phyloP scores from a whole-genome alignment of 2,888 invertebrate genomes.

The Xestia c-nigrum region DNA sequence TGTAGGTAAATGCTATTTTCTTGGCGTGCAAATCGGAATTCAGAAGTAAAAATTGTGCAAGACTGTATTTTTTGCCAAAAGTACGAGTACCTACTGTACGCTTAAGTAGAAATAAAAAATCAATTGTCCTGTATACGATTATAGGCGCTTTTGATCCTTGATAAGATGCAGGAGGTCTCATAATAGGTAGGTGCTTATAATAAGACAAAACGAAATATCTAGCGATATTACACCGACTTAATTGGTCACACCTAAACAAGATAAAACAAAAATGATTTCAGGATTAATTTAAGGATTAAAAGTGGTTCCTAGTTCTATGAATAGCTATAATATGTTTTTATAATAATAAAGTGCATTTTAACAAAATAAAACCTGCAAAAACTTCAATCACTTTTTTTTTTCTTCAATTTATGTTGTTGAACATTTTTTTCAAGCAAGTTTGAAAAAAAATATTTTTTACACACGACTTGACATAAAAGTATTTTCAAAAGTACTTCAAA shows the following conservation, averaged over 20 bases:
- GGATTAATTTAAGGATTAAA: neutral
- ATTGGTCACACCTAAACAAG: neutral
- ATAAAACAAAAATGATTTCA: no score
- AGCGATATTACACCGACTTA: neutral
- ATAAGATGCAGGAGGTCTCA: neutral
- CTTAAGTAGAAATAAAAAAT: conserved; percentile 40
- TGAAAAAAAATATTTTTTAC: neutral
- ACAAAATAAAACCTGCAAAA: neutral
- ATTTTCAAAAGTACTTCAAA: neutral
- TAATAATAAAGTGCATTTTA: neutral
- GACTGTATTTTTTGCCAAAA: conserved; percentile 44
- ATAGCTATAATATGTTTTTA: no score
- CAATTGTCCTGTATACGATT: neutral
- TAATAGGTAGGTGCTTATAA: neutral
- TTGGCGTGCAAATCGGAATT: conserved; percentile 44
- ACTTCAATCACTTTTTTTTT: no score
- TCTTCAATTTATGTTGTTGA: neutral
- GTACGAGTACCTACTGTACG: conserved; percentile 1
- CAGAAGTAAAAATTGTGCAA: conserved; percentile 9
- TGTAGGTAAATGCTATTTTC: conserved; percentile 34
- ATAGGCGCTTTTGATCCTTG: neutral
- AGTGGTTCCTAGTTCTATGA: no score
- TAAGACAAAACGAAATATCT: neutral
- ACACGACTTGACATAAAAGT: neutral
- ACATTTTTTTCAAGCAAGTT: neutral